These are phyloP conservation scores for Dexiosoma caninum DNA, from an alignment of 2,888 invertebrate species.

Conservation along the genomic window DNA sequence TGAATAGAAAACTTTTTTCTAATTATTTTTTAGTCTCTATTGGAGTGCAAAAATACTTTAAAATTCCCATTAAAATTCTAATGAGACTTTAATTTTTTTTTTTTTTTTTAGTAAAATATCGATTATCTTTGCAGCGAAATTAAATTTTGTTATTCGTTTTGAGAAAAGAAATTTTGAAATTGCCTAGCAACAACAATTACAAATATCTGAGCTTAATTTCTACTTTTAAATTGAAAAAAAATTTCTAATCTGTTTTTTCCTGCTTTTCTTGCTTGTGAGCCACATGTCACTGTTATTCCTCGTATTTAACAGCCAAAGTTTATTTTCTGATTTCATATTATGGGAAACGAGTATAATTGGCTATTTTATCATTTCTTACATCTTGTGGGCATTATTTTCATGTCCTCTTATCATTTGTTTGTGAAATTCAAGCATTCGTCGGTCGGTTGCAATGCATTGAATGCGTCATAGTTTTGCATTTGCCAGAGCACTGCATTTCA, in stretches of 20 bases:
- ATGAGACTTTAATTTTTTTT: no score
- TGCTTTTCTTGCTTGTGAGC: not conserved
- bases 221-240: no score
- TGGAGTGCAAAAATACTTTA: no score
- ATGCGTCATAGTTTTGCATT: not conserved
- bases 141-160: no score
- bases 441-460: not conserved
- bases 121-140: no score
- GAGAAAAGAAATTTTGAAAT: no score
- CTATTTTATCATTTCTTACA: slow-evolving; percentile 41
- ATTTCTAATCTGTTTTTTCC: not conserved
- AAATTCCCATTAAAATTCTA: no score
- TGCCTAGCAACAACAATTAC: no score
- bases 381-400: slow-evolving; percentile 45
- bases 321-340: slow-evolving; percentile 18
- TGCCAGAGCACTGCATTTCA: slow-evolving; percentile 14
- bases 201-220: no score
- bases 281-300: not conserved
- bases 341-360: slow-evolving; percentile 31
- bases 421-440: slow-evolving; percentile 27
- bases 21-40: no score
- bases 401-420: slow-evolving; percentile 40
- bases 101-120: no score
- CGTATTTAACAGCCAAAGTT: not conserved
- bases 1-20: no score